These are phyloP conservation scores for Plusia festucae DNA, from an alignment of 2,888 invertebrate species.

Conservation along the genomic window DNA sequence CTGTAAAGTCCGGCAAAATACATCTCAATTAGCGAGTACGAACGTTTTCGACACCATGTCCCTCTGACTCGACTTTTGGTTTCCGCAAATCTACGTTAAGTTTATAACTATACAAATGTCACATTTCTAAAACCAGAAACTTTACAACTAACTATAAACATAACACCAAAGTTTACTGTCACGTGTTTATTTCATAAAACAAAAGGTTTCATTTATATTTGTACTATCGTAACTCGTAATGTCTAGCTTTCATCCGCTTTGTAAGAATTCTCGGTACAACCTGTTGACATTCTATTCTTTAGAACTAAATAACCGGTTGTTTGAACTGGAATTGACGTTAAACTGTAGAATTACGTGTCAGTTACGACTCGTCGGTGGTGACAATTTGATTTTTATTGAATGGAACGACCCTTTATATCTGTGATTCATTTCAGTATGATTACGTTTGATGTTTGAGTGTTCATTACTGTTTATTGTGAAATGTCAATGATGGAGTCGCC, in stretches of 20 bases:
- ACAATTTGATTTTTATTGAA: conserved; percentile 64
- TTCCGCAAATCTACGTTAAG: conserved; percentile 8
- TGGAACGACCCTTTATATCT: conserved; percentile 55
- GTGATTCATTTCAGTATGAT: conserved; percentile 47
- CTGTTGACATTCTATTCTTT: conserved; percentile 77
- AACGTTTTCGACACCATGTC: background rate
- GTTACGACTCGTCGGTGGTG: conserved; percentile 53
- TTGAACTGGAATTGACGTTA: conserved; percentile 68
- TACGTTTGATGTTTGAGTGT: conserved; percentile 49
- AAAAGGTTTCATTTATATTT: conserved; percentile 49
- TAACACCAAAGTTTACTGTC: conserved; percentile 33
- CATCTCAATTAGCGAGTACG: no score
- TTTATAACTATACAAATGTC: conserved; percentile 1
- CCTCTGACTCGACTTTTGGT: background rate
- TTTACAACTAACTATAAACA: conserved; percentile 30
- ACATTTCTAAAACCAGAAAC: conserved; percentile 26
- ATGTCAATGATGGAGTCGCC: conserved; percentile 8
- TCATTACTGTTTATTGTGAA: conserved; percentile 39
- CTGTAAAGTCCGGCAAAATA: no score
- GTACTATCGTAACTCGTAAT: conserved; percentile 41
- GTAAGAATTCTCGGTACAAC: conserved; percentile 70
- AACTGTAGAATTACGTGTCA: conserved; percentile 69
- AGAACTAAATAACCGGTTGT: conserved; percentile 76
- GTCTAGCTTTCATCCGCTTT: conserved; percentile 58
- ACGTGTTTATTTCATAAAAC: conserved; percentile 41